Base-by-base conservation (phyloP, 2,113 vertebrate genomes). In the Xenopus laevis region DNA sequence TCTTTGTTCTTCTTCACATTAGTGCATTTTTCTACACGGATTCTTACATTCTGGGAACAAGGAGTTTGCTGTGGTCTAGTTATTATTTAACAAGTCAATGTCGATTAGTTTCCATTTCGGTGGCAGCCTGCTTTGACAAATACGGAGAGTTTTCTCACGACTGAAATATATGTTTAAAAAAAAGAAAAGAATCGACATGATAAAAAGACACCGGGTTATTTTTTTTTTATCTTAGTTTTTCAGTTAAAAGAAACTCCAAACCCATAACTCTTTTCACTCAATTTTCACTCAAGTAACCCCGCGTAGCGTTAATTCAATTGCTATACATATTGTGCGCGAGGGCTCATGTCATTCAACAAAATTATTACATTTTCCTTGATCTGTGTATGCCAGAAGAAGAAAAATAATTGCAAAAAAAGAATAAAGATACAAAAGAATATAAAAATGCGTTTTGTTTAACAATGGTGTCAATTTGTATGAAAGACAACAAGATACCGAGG, bases 61-160 rank as follows among this genome's bases (percentile, higher is more conserved):
- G 65, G 30, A 68, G 65, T 62, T 62, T 62, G 65, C 73, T 68
- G 65, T 62, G 64, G 55, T 59, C 57, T 61, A 57, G 73, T 75
- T 75, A 75, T 75, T 75, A 75, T 75, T 75, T 75, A 75, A 75
- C 73, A 55, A 75, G 73, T 75, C 73, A 75, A 13, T 75, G 58
- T 62, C 68, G 73, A 75, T 75, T 75, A 75, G 65, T 75, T 68
- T 75, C 65, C 65, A 75, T 75, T 75, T 68, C 73, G 68, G 33
- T 62, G 55, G 58, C 72, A 75, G 40, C 45, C 59, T 61, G 65
- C 11, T 68, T 75, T 68, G 72, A 75, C 57, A 75, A 75, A 68
- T 61, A 68, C 60, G 18, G 65, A 67, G 45, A 67, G 57, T 60
- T 75, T 75, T 75, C 72, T 75, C 72, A 75, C 65, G 72, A 75